Evolutionary conservation across 1,140 invertebrate genomes (phyloP), one percentile per base, ranked within the genome.

Genomic region (Ips typographus): DNA sequence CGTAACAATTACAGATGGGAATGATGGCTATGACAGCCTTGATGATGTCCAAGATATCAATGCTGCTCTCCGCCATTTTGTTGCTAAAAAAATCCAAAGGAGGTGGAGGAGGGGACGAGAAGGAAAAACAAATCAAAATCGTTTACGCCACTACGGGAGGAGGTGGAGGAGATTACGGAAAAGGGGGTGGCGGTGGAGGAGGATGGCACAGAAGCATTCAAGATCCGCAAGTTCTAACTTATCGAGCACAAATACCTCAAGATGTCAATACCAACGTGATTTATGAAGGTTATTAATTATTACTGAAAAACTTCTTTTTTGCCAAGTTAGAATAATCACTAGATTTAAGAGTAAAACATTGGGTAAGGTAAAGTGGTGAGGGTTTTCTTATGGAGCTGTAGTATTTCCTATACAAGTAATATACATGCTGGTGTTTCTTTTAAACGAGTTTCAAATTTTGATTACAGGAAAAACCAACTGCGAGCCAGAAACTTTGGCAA

Each of bases 11-110:
- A 59, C 37, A 74, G 67, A 72, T 74, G 72, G 70, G 66, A 37
- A 52, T 74, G 59, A 74, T 74, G 43, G 87, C 88, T 8, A 88
- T 88, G 37, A 85, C 87, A 1, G 89, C 89, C 5, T 79, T 90
- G 42, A 79, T 90, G 3, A 84, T 89, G 38, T 85, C 88, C 1
- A 90, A 90, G 77, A 84, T 90, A 47, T 88, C 88, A 1, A 76
- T 90, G 5, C 80, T 89, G 52, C 76, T 90, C n/a, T 87, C 88
- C 2, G 82, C 85, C 2, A 83, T 90, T 73, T 84, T 86, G 70
- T 85, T 86, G 63, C 73, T 89, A 75, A 89, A 89, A 79, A 89
- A 89, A 77, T 81, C 82, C 58, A 82, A 83, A 2, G 82, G 81
- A 2, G 78, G 83, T 62, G 82, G 79, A 40, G 84, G 84, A 63